Evolutionary conservation across 2,797 vertebrate genomes (phyloP), one percentile per base, ranked within the genome.

Genomic region (Leuciscus waleckii): DNA sequence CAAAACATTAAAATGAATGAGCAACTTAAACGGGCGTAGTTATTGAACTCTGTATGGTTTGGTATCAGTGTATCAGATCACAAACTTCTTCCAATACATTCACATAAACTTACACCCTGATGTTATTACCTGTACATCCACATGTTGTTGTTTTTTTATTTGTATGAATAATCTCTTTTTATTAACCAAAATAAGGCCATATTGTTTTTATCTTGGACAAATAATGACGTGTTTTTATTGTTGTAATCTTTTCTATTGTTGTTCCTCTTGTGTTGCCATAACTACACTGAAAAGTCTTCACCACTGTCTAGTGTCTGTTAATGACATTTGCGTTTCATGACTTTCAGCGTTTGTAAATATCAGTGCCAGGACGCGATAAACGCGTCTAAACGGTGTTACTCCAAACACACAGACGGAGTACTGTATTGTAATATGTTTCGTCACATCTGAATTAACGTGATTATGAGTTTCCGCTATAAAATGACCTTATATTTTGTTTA

Each of bases 221-320:
- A 85, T 71, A 90, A 76, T 87, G 81, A 83, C 61, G 87, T 87
- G 76, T 87, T 87, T 79, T 89, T 79, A 65, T 81, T 89, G 78
- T 89, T 92, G 86, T 91, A 90, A 90, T 81, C 71, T 89, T 83
- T 90, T 82, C 75, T 86, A 84, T 85, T 88, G 83, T 85, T 83
- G 70, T 78, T 80, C 78, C 84, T 86, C 61, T 81, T 89, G 74
- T 87, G 82, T 88, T 89, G 85, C 88, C 88, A 91, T 93, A 90
- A 87, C 81, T 90, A 87, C 92, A 93, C 93, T 94, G 88, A 91
- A 85, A 86, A 89, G 84, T 90, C 90, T 86, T 81, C 90, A 91
- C 71, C 89, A 92, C 91, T 93, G 90, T 82, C 43, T 89, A 87
- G 69, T 75, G 85, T 63, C 79, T 90, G 87, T 87, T 70, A 86